Evolutionary conservation across 1,140 invertebrate species (phyloP), one percentile per base, ranked within the genome.

Genomic region (Hirudo medicinalis): DNA sequence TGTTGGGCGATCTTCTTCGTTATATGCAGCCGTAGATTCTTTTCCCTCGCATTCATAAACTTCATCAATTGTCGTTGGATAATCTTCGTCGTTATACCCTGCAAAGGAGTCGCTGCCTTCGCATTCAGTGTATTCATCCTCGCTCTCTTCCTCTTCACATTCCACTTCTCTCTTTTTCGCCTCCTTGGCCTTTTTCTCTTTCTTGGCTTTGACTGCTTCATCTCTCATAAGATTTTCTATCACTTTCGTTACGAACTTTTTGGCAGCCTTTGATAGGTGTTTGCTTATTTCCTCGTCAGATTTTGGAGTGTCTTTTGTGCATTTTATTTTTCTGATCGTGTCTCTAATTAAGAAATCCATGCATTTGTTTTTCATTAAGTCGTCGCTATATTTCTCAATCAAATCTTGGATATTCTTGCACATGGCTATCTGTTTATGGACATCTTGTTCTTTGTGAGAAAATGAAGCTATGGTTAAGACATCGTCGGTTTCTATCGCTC

Each of bases 181-280:
- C 15, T 49, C 43, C 43, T 49, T 49, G 15, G 43, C 43, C 15
- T 49, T 49, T 49, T 49, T 49, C 43, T 49, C 43, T 17, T 49
- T 49, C 13, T 49, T 49, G 43, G 43, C 43, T 49, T 17, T 49
- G 5, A 49, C 43, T 49, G 43, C 1, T 49, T 5, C 57, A 13
- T 63, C 57, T 22, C 57, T 63, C 57, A 63, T 63, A 25, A 63
- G 29, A 63, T 63, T 63, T 32, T 63, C 57, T 25, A 63, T 63
- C 22, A 63, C 57, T 63, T 63, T 63, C 19, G 57, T 25, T 11
- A 63, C 9, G 57, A 63, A 63, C 15, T 32, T 63, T 63, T 22
- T 63, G 29, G 57, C 20, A 32, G 57, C 57, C 20, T 63, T 63
- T 22, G 9, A n/a, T 25, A 63, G 3, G 29, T 63, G 57, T 63